A percentile compares a stretch with the other conserved stretches of the same genome.
These are phyloP conservation scores for Hippoglossus stenolepis DNA, from an alignment of 2,113 vertebrate species.

Conservation along the genomic window DNA sequence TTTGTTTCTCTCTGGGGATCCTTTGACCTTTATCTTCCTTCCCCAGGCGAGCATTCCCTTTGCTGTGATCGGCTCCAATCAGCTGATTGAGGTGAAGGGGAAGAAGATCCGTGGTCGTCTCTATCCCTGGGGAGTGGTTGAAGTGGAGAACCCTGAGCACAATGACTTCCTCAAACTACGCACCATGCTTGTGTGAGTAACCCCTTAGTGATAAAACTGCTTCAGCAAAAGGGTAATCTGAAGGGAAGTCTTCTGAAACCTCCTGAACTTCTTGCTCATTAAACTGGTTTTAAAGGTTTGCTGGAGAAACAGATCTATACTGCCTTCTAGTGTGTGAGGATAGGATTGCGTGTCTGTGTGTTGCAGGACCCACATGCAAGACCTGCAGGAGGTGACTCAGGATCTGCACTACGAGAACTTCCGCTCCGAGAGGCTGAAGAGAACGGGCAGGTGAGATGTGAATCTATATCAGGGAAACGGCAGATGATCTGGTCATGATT, in stretches of 20 bases:
- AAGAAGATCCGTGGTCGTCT: slow-evolving; percentile 91
- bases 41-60: slow-evolving; percentile 89
- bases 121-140: slow-evolving; percentile 89
- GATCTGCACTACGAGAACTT: slow-evolving; percentile 93
- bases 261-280: neutral
- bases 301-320: slow-evolving; percentile 21
- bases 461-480: neutral
- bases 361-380: slow-evolving; percentile 90
- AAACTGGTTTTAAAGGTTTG: neutral
- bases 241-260: slow-evolving; percentile 10
- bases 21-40: slow-evolving; percentile 16
- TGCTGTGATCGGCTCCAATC: slow-evolving; percentile 89
- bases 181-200: slow-evolving; percentile 90
- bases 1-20: slow-evolving; percentile 5
- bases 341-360: slow-evolving; percentile 19
- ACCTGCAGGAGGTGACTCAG: slow-evolving; percentile 91
- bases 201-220: slow-evolving; percentile 17
- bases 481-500: neutral
- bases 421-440: slow-evolving; percentile 91
- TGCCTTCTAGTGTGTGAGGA: slow-evolving; percentile 61
- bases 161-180: slow-evolving; percentile 93
- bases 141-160: slow-evolving; percentile 93
- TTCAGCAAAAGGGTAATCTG: neutral
- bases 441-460: slow-evolving; percentile 84
- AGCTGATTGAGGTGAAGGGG: slow-evolving; percentile 93